Evolutionary conservation across 2,888 invertebrate species (phyloP), one percentile per base, ranked within the genome.

Genomic region (Hetaerina titia): DNA sequence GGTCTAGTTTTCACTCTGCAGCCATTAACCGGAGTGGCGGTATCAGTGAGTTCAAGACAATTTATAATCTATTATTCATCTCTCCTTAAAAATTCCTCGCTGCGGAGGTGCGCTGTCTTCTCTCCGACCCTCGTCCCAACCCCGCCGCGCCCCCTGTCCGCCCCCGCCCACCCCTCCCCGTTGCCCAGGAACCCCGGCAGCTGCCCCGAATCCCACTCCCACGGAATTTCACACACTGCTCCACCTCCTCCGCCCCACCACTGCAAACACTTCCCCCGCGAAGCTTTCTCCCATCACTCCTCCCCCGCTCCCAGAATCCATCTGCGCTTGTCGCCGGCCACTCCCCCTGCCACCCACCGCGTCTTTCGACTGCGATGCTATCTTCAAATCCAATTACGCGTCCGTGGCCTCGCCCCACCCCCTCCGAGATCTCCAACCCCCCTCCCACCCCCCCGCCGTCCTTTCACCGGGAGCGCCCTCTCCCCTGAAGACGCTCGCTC

Each of bases 371-470:
- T 81, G 81, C 25, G 81, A 81, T 81, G 81, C 81, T 81, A 81
- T 81, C 81, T 81, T 31, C 81, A 31, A 81, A 81, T 81, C 81
- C 81, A 81, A 81, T 81, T 81, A 81, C 31, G 81, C n/a, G 25
- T 81, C 81, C 31, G 25, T 31, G 81, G 81, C 9, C 81, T 13
- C 8, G 11, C n/a, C n/a, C n/a, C n/a, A n/a, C n/a, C 9, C 31
- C 11, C 81, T 31, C 2, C 31, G 81, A 60, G 17, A 25, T 31
- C n/a, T 22, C n/a, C n/a, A 19, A 5, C 60, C 69, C 9, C n/a
- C 69, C 22, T 81, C 81, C 25, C 81, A 31, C 81, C 22, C 69
- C n/a, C 25, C 25, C 74, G 25, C 15, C 81, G 69, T 81, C 7
- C 45, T 4, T 45, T 45, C 45, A 45, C 1, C 45, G 4, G 45